These are phyloP conservation scores for Pedetes capensis DNA, from an alignment of 2,113 vertebrate species.

Conservation along the genomic window DNA sequence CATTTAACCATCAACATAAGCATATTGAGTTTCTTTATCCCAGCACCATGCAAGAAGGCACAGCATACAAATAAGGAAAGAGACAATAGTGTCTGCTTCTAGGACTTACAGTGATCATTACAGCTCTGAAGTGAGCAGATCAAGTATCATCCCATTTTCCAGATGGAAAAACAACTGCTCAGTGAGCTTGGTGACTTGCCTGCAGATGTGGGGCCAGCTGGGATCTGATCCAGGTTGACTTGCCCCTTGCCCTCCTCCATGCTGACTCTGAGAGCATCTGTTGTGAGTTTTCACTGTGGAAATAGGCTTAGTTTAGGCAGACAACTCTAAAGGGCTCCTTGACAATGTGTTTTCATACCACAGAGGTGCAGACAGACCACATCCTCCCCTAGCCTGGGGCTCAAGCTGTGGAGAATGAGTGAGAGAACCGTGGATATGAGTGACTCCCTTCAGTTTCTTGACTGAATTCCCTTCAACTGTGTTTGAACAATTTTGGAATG, in stretches of 20 bases:
- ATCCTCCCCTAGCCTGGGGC: neutral
- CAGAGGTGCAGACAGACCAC: neutral
- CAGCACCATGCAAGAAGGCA: neutral
- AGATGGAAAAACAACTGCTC: neutral
- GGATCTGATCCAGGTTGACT: neutral
- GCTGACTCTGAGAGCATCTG: neutral
- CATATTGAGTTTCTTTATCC: neutral
- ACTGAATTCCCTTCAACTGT: neutral
- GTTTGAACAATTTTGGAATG: neutral
- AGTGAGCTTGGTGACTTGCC: neutral
- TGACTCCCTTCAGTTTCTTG: neutral
- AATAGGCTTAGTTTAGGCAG: neutral
- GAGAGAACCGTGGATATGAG: neutral
- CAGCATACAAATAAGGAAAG: neutral
- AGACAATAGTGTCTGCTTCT: neutral
- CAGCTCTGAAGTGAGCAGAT: neutral
- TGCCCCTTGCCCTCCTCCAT: neutral
- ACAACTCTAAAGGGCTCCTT: neutral
- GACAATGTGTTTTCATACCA: no score
- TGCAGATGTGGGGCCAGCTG: neutral
- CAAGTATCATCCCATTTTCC: neutral
- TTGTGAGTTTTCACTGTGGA: neutral
- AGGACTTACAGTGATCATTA: neutral
- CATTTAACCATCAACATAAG: neutral
- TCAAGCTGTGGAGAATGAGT: neutral